Evolutionary conservation across 2,888 invertebrate genomes (phyloP).

Genomic region (Cephus pulcher): DNA sequence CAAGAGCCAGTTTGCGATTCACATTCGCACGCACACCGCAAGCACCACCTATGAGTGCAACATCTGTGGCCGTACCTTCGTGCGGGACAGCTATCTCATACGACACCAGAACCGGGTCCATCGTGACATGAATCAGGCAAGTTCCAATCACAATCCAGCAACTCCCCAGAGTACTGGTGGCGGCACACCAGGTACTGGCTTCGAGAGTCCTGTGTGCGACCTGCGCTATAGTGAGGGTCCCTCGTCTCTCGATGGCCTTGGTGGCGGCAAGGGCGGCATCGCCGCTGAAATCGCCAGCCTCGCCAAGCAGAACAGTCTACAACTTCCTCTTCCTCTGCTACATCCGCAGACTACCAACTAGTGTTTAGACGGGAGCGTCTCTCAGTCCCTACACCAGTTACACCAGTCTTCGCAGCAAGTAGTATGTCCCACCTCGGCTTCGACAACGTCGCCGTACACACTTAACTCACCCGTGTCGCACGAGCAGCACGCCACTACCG

Average conservation of each 20-base stretch:
- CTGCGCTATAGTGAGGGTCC: slow-evolving; percentile 64
- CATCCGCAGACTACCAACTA: slow-evolving; percentile 66
- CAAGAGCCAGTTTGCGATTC: slow-evolving; percentile 80
- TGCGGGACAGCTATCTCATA: slow-evolving; percentile 82
- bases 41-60: slow-evolving; percentile 80
- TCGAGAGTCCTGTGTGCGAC: slow-evolving; percentile 64
- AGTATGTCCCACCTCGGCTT: slow-evolving; percentile 52
- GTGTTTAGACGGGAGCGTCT: slow-evolving; percentile 60
- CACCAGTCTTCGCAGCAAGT: slow-evolving; percentile 47
- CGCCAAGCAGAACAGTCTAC: slow-evolving; percentile 62
- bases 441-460: slow-evolving; percentile 52
- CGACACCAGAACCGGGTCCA: slow-evolving; percentile 83
- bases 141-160: slow-evolving; percentile 60
- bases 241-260: slow-evolving; percentile 59
- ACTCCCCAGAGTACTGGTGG: slow-evolving; percentile 61
- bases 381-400: slow-evolving; percentile 46
- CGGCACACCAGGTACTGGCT: slow-evolving; percentile 56
- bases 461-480: slow-evolving; percentile 43
- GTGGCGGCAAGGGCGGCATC: slow-evolving; percentile 51
- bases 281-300: slow-evolving; percentile 62
- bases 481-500: slow-evolving; percentile 33
- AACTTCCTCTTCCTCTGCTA: slow-evolving; percentile 63
- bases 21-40: slow-evolving; percentile 80
- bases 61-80: slow-evolving; percentile 80
- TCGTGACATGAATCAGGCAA: slow-evolving; percentile 66